These are phyloP conservation scores for Argopecten irradians DNA, from an alignment of 1,140 invertebrate genomes.

Conservation along the genomic window DNA sequence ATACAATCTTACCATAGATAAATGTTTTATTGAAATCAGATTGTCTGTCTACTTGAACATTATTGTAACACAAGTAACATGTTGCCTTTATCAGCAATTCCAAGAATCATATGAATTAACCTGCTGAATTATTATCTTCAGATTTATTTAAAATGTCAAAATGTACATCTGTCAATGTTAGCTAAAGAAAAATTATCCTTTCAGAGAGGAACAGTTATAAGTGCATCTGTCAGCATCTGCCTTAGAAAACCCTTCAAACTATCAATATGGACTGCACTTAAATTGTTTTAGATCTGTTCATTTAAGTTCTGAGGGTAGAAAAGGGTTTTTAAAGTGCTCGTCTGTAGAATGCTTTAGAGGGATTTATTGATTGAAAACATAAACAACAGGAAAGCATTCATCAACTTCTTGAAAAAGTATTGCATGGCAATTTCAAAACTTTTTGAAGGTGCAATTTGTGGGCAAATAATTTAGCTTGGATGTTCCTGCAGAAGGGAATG, in stretches of 20 bases:
- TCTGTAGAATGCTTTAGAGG: neutral
- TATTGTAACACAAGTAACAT: too few species aligned
- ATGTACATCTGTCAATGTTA: neutral
- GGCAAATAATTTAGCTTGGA: neutral
- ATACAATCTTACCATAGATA: too few species aligned
- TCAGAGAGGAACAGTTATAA: neutral
- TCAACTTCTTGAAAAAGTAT: neutral
- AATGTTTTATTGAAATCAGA: too few species aligned
- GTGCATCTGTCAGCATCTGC: neutral
- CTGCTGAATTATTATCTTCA: too few species aligned
- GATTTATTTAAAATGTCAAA: neutral
- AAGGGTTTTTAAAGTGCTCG: neutral
- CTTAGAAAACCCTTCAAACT: neutral
- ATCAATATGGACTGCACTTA: neutral
- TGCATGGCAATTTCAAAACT: neutral
- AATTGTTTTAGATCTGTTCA: neutral
- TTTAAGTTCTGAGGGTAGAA: neutral
- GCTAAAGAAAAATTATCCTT: neutral
- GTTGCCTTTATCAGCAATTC: too few species aligned
- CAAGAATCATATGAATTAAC: too few species aligned
- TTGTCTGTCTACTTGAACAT: too few species aligned
- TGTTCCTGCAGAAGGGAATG: neutral
- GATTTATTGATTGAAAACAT: neutral
- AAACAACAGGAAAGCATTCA: neutral
- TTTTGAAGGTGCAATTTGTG: neutral